Evolutionary conservation across 2,888 invertebrate species (phyloP).

Genomic region (Zaprionus bogoriensis): DNA sequence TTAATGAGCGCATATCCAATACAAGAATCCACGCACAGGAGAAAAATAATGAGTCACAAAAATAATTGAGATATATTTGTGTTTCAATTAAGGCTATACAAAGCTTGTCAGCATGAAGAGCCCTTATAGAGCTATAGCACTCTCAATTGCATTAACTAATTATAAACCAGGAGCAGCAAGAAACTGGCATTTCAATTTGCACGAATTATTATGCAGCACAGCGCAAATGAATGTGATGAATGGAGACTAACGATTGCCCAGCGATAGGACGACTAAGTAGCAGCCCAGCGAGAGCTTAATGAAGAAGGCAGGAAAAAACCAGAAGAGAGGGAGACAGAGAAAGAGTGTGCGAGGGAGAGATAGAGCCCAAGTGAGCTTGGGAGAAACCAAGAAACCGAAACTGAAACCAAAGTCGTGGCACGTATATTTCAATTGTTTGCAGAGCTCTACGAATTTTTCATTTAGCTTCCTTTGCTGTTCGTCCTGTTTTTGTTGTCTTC

Average conservation of each 20-base stretch:
- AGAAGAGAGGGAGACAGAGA: not conserved
- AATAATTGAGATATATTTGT: too few relatives aligned
- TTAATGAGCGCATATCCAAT: too few relatives aligned
- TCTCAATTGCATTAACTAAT: constrained; percentile 26
- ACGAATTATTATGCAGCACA: constrained; percentile 34
- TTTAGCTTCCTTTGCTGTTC: too few relatives aligned
- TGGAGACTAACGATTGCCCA: constrained; percentile 8
- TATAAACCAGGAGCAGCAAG: constrained; percentile 14
- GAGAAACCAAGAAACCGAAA: constrained; percentile 45
- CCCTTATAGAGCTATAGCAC: not conserved
- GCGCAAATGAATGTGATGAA: constrained; percentile 24
- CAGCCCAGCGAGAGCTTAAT: not conserved
- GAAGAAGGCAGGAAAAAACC: constrained; percentile 8
- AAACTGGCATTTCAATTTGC: constrained; percentile 18
- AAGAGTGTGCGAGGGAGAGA: not conserved
- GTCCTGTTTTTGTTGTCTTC: constrained; percentile 4
- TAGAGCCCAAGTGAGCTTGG: not conserved
- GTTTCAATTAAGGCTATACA: too few relatives aligned
- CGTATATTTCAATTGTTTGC: constrained; percentile 74
- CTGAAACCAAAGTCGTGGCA: constrained; percentile 50
- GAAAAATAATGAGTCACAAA: too few relatives aligned
- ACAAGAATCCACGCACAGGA: too few relatives aligned
- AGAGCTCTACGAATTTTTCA: constrained; percentile 42
- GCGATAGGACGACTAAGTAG: not conserved
- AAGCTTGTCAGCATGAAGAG: too few relatives aligned